phyloP scores from a whole-genome alignment of 2,797 vertebrate species.

The Cryptoprocta ferox region DNA sequence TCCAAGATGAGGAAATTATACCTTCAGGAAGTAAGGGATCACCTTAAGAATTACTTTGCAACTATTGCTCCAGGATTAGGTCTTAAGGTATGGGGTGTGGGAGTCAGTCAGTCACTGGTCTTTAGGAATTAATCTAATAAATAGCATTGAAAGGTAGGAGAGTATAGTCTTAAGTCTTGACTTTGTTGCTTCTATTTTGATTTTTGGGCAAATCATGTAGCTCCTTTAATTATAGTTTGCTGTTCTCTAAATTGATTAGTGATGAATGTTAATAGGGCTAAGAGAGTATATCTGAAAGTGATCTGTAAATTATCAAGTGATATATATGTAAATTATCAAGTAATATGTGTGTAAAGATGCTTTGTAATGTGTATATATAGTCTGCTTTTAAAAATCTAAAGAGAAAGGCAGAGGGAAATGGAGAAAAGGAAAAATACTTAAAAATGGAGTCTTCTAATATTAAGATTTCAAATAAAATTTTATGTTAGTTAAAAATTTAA shows the following conservation, averaged over 20 bases:
- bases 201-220: neutral
- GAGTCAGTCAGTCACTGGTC: neutral
- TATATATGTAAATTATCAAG: neutral
- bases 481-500: too few relatives aligned
- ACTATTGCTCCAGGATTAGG: neutral
- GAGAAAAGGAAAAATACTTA: neutral
- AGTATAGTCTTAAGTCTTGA: constrained; percentile 4
- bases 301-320: neutral
- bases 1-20: constrained; percentile 6
- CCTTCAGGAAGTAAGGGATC: neutral
- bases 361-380: neutral
- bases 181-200: constrained; percentile 35
- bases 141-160: neutral
- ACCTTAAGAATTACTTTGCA: constrained; percentile 32
- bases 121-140: neutral
- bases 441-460: neutral
- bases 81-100: neutral
- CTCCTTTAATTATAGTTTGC: neutral
- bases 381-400: neutral
- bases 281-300: constrained; percentile 44
- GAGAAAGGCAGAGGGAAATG: neutral
- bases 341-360: neutral
- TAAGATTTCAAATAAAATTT: constrained; percentile 34
- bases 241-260: constrained; percentile 18
- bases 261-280: neutral